A percentile compares a stretch with the other conserved stretches of the same genome.
These are phyloP conservation scores for Sminthurinus aureus DNA, from an alignment of 2,888 invertebrate species.

Conservation along the genomic window DNA sequence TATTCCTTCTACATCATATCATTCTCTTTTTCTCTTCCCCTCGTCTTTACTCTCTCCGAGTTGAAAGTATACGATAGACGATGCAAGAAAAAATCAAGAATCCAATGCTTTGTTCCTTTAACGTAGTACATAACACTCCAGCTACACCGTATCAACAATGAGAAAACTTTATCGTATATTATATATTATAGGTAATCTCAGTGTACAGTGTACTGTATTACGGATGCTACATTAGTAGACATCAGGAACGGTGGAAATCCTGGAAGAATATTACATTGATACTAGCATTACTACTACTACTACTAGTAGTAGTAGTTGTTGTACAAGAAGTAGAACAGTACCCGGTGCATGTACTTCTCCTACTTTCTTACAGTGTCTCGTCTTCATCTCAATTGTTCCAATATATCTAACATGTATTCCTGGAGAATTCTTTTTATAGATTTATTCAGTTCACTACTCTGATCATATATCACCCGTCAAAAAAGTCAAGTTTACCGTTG, in stretches of 20 bases:
- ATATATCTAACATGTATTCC: not conserved
- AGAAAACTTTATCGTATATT: constrained; percentile 8
- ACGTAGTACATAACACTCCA: constrained; percentile 7
- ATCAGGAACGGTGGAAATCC: no score
- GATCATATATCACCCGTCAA: not conserved
- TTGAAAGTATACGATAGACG: constrained; percentile 6
- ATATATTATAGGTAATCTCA: constrained; percentile 16
- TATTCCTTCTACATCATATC: constrained; percentile 22
- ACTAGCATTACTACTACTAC: no score
- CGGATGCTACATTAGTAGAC: no score
- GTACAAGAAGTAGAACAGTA: no score
- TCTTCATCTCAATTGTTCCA: not conserved
- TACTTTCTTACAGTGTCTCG: not conserved
- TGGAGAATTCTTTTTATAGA: constrained; percentile 3
- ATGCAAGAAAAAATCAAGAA: not conserved
- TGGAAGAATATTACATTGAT: no score
- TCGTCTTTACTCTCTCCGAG: not conserved
- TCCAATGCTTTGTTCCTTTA: constrained; percentile 1
- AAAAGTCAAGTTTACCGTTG: no score
- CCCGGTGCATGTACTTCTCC: no score
- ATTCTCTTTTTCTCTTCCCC: no score
- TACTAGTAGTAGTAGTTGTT: no score
- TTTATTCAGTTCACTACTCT: not conserved
- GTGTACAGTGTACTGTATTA: not conserved
- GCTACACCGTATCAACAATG: constrained; percentile 14